Evolutionary conservation across 2,797 vertebrate species (phyloP), one percentile per base, ranked within the genome.

Genomic region (Rhabdophis nuchalis): DNA sequence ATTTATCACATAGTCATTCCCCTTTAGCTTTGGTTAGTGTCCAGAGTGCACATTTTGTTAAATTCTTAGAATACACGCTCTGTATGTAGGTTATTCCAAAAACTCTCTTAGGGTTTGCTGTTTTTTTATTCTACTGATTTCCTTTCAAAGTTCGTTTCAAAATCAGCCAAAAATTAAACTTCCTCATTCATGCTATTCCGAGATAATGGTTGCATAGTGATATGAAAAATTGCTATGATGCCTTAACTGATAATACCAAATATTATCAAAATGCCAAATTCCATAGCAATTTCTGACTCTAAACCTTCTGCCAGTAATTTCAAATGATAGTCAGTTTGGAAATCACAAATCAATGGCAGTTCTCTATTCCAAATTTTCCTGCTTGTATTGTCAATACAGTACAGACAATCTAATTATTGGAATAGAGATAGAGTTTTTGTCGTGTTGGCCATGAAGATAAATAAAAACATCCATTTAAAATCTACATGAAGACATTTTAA

Each of bases 251-350:
- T 29, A 89, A 87, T 89, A 92, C 36, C 27, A 86, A 86, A 86
- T 87, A 36, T 85, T 85, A 91, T 86, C 61, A 86, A 92, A 91
- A 86, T 93, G 90, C 91, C 89, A 92, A 89, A 88, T 32, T 72
- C 89, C 89, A n/a, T 57, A 53, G 16, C 53, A 23, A 6, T 93
- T 46, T 25, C 87, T 89, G 41, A 56, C 14, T 86, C 50, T 90
- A 29, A 27, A 89, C 5, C 85, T 25, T 89, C n/a, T 77, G 82
- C 46, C n/a, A 41, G 90, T 93, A 86, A 91, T 93, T 91, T 93
- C 86, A 89, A 89, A 57, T 77, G 60, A 91, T 61, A 77, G 27
- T 86, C 82, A 85, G 56, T 86, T 89, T 86, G 86, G 87, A 91
- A 91, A 86, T 91, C 72, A 91, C 86, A 89, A 89, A 92, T 86